These are phyloP conservation scores for Furnarius figulus DNA, from an alignment of 2,113 vertebrate genomes.

Conservation along the genomic window DNA sequence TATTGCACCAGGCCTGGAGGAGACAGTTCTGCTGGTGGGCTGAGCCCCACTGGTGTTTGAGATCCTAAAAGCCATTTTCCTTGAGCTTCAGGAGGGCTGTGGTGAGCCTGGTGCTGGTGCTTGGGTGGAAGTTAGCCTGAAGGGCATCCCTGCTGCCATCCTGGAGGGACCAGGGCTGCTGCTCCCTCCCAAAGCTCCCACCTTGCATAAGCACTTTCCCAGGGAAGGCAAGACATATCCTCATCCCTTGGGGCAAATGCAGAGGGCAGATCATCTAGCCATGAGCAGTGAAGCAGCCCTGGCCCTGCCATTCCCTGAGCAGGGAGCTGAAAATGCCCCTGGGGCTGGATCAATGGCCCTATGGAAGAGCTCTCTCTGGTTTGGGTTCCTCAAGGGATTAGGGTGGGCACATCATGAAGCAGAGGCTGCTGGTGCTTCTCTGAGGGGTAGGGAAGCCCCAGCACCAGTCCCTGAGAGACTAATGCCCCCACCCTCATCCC, in stretches of 20 bases:
- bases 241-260: background rate
- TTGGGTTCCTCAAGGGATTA: background rate
- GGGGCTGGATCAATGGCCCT: background rate
- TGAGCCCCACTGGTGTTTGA: background rate
- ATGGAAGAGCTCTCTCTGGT: background rate
- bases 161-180: background rate
- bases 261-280: background rate
- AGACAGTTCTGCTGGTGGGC: background rate
- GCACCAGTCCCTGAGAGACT: too few species aligned
- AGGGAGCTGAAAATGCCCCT: fast-evolving
- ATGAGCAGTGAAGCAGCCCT: background rate
- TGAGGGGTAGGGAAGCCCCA: fast-evolving
- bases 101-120: background rate
- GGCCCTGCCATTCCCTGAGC: background rate
- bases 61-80: background rate
- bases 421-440: background rate
- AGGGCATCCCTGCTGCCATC: background rate
- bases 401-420: background rate
- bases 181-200: background rate
- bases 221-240: background rate
- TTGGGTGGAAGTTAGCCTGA: background rate
- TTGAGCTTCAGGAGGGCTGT: background rate
- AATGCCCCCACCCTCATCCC: background rate
- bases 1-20: background rate
- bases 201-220: background rate